phyloP scores from a whole-genome alignment of 1,140 invertebrate genomes.

The Copidosoma floridanum region DNA sequence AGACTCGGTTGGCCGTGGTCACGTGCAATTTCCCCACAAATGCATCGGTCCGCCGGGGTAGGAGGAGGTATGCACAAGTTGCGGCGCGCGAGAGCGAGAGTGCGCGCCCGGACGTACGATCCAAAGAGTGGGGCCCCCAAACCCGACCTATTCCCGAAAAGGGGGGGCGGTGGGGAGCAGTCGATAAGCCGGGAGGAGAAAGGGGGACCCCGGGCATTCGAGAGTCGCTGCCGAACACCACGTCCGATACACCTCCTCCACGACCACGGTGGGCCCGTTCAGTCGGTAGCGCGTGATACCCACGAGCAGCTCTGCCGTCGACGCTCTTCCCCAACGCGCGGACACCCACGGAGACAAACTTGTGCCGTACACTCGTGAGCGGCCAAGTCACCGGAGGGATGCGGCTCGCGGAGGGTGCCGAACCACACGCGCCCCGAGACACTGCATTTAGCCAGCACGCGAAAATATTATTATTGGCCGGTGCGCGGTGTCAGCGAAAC shows the following conservation, averaged over 20 bases:
- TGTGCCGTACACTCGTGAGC: background rate
- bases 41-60: too few relatives aligned
- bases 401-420: too few relatives aligned
- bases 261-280: conserved; percentile 37
- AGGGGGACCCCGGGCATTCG: conserved; percentile 45
- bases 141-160: too few relatives aligned
- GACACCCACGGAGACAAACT: background rate
- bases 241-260: background rate
- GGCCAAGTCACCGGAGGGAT: too few relatives aligned
- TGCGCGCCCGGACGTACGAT: background rate
- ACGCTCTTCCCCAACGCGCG: background rate
- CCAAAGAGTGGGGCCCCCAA: too few relatives aligned
- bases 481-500: background rate
- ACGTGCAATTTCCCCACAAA: background rate
- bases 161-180: background rate
- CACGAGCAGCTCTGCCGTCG: conserved; percentile 12
- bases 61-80: too few relatives aligned
- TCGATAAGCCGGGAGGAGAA: conserved; percentile 38
- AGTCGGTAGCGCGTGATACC: conserved; percentile 51
- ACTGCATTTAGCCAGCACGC: too few relatives aligned
- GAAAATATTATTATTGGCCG: too few relatives aligned
- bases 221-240: conserved; percentile 33
- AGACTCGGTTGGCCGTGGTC: background rate
- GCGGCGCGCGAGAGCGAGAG: background rate
- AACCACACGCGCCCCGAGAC: too few relatives aligned